Percentiles rank a stretch among this genome's conserved stretches.
Conservation (phyloP, 2,113 vertebrate genomes). For the Pelvicachromis taeniatus region DNA sequence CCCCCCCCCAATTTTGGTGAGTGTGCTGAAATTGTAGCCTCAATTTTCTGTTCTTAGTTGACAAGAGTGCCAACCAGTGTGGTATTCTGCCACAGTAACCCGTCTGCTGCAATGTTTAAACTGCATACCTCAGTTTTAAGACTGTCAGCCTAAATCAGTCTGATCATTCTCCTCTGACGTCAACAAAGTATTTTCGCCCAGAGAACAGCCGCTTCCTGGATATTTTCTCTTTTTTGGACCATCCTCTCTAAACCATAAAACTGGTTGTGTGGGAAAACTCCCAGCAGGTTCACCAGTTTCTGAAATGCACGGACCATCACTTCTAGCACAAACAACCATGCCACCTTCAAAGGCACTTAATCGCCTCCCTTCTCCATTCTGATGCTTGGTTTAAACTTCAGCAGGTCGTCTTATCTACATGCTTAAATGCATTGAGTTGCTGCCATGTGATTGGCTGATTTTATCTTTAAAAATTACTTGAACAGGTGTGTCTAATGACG, state of each 20-base stretch:
- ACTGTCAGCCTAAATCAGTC: neutral
- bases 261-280: neutral
- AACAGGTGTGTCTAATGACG: neutral
- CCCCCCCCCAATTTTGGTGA: neutral
- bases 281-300: neutral
- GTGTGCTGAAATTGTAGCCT: neutral
- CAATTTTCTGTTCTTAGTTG: neutral
- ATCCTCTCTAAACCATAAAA: neutral
- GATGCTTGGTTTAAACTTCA: neutral
- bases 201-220: neutral
- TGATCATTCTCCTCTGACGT: neutral
- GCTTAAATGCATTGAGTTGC: neutral
- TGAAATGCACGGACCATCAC: neutral
- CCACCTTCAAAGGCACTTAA: neutral
- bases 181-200: neutral
- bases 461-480: neutral
- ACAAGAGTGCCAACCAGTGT: neutral
- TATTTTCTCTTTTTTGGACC: neutral
- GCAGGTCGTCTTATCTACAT: neutral
- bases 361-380: neutral
- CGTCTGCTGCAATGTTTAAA: neutral
- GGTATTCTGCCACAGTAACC: neutral
- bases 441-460: neutral
- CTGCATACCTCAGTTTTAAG: neutral
- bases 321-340: accelerated